These are phyloP conservation scores for Brachylomia viminalis DNA, from an alignment of 2,888 invertebrate genomes.

Conservation along the genomic window DNA sequence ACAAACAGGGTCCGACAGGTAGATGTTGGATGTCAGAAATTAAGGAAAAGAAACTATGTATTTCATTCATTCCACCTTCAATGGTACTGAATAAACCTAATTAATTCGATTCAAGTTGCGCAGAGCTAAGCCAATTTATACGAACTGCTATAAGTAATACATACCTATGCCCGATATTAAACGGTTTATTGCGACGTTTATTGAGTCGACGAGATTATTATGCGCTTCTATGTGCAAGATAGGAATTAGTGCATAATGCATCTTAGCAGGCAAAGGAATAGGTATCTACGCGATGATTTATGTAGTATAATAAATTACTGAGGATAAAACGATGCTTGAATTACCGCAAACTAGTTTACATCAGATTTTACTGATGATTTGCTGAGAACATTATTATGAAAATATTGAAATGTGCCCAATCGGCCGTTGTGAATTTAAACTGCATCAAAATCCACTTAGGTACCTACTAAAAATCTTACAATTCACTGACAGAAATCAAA, in stretches of 20 bases:
- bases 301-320: slow-evolving; percentile 17
- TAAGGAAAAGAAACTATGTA: not conserved
- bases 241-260: slow-evolving; percentile 31
- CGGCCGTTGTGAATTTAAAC: too few relatives aligned
- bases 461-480: not conserved
- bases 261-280: slow-evolving; percentile 16
- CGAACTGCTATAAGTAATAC: slow-evolving; percentile 26
- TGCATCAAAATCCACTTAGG: not conserved
- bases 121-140: slow-evolving; percentile 35
- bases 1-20: not conserved
- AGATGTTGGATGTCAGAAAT: not conserved
- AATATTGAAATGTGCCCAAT: not conserved
- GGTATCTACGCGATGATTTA: slow-evolving; percentile 15
- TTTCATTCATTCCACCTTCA: slow-evolving; percentile 7
- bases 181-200: slow-evolving; percentile 49
- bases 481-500: not conserved
- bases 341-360: slow-evolving; percentile 2
- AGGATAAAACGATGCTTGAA: slow-evolving; percentile 10
- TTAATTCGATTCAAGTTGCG: slow-evolving; percentile 25
- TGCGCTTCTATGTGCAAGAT: slow-evolving; percentile 41
- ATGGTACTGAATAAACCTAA: slow-evolving; percentile 25
- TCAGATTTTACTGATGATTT: not conserved
- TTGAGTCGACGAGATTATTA: slow-evolving; percentile 38
- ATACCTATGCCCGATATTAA: slow-evolving; percentile 42
- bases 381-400: not conserved